Conservation (phyloP, 2,113 vertebrate genomes). For the Hyla sarda region DNA sequence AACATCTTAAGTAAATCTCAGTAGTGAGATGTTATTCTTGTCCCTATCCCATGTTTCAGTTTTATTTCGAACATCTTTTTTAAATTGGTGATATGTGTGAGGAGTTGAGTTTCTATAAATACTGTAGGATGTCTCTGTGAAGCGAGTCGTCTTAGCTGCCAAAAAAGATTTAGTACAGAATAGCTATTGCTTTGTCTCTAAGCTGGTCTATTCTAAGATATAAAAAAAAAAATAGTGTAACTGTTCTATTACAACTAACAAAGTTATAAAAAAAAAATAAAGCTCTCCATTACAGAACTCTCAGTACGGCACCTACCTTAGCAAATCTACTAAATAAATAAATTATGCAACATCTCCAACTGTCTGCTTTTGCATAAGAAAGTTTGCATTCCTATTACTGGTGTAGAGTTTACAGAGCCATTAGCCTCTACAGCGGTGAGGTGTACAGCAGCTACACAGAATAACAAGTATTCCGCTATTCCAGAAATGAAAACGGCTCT, state of each 20-base stretch:
- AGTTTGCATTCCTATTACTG: background rate
- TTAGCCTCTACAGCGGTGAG: background rate
- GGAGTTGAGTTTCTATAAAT: too few relatives aligned
- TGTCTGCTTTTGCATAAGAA: slow-evolving; percentile 1
- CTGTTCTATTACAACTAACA: background rate
- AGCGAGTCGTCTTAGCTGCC: background rate
- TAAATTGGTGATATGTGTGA: background rate
- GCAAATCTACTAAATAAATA: slow-evolving; percentile 22
- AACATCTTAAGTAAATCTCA: background rate
- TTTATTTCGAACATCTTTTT: background rate
- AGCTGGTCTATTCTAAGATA: background rate
- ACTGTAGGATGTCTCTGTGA: background rate
- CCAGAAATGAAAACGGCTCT: background rate
- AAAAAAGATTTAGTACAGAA: background rate
- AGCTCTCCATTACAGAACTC: background rate
- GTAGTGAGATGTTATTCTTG: background rate
- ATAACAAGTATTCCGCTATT: slow-evolving; percentile 10
- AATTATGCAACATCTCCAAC: background rate
- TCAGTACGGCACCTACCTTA: background rate
- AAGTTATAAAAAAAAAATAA: background rate
- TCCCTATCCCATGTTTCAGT: background rate
- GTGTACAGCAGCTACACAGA: background rate
- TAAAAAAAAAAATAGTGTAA: background rate
- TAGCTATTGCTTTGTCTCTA: background rate
- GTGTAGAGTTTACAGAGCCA: background rate